Base-by-base conservation (phyloP, 2,888 invertebrate genomes). In the Thera obeliscata region DNA sequence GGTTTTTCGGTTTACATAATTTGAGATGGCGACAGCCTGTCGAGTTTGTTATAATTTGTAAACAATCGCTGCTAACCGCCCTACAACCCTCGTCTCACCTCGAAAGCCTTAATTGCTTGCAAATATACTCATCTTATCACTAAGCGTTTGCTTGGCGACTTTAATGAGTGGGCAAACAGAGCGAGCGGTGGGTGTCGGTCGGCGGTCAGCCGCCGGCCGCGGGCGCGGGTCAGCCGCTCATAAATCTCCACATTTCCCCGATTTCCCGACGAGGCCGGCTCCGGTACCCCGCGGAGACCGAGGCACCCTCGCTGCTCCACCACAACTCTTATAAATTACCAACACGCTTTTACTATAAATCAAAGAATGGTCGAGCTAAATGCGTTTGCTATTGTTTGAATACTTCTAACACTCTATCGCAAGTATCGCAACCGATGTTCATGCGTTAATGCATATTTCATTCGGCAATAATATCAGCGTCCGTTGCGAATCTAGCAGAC, bases 341-440 rank as follows among this genome's bases (percentile, higher is more conserved):
- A 85, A 90, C 93, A 92, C 90, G 90, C 90, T 90, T 90, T 85
- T 82, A 84, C 90, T 82, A 92, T 93, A 92, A 93, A 93, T 93
- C 92, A 91, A 87, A 90, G 88, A 89, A 91, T 87, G 87, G 85
- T 82, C 83, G 78, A 81, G 85, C 89, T 90, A 91, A 93, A 91
- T 93, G 91, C 90, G 88, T 90, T 92, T 90, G 91, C 90, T 89
- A 92, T 92, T 92, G 91, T 93, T 91, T 87, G 89, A 89, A 88
- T 86, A 87, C 88, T 86, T 87, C 83, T 82, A 80, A 85, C 84
- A 84, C 81, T 79, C 82, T 81, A 80, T 81, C 78, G 78, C 78
- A 80, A 80, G 79, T 81, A 80, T 81, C 78, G 78, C 78, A 80
- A 80, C 79, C 81, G 77, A 79, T 79, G 78, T 79, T 77, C 74